Evolutionary conservation across 2,888 invertebrate genomes (phyloP), one percentile per base, ranked within the genome.

Genomic region (Drosophila anomalata): DNA sequence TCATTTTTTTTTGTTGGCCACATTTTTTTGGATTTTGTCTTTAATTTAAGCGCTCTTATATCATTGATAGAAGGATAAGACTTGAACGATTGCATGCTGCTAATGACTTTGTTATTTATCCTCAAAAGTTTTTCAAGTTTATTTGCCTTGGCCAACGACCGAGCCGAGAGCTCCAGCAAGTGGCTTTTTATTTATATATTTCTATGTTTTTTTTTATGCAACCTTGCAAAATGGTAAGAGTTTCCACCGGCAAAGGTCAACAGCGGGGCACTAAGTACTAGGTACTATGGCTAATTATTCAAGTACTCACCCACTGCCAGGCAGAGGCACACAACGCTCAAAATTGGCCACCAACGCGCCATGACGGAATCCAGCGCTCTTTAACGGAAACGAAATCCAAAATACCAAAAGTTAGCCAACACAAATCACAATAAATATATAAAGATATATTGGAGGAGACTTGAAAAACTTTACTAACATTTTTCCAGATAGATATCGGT

Each of bases 341-440:
- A 82, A 72, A 90, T 79, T 76, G 90, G 85, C 86, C 91, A 89
- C 89, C 90, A 90, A 87, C 90, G 89, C 90, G 91, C 90, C 92
- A 92, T 92, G 74, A 86, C 91, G 39, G 63, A 54, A 51, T 55
- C 68, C 66, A 79, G 89, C 81, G 78, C 77, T 79, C 77, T 82
- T 79, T 75, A 79, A 73, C 75, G 74, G 70, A 75, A 81, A 76
- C 59, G 44, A 44, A 61, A 71, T 55, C 61, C 63, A 75, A 65
- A 77, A 78, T 69, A 61, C 51, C 46, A 73, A 75, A 77, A 65
- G 73, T 67, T 70, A 20, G 51, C 52, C 36, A 33, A 48, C 65
- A 65, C 65, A 52, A 52, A 31, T 42, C 29, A 58, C 57, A 48
- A 11, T n/a, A n/a, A 31, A 12, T 3, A 12, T 20, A 36, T 4